These are phyloP conservation scores for Adoxophyes honmai DNA, from an alignment of 1,140 invertebrate species.

Conservation along the genomic window DNA sequence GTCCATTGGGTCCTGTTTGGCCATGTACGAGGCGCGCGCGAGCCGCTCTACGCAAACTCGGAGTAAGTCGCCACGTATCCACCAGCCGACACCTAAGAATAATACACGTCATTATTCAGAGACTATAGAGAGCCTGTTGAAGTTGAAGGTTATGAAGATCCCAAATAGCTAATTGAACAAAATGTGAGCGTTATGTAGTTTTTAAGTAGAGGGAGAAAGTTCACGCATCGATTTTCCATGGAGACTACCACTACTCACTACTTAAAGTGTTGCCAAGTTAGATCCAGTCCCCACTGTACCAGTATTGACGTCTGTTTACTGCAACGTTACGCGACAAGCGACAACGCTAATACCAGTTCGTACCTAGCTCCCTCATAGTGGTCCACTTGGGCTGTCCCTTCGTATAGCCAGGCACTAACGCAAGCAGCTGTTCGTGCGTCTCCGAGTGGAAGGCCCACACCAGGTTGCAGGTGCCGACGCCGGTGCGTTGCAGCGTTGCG, in stretches of 20 bases:
- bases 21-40: constrained; percentile 94
- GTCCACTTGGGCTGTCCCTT: constrained; percentile 93
- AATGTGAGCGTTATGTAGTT: no score
- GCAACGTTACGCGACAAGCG: no score
- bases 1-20: constrained; percentile 96
- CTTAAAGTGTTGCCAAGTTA: no score
- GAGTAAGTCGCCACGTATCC: constrained; percentile 92
- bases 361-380: constrained; percentile 91
- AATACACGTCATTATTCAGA: not conserved
- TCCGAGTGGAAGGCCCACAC: constrained; percentile 99
- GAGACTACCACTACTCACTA: no score
- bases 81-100: constrained; percentile 93
- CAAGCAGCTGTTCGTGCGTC: constrained; percentile 95
- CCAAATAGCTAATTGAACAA: no score
- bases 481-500: constrained; percentile 90
- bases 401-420: constrained; percentile 91
- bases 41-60: constrained; percentile 94
- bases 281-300: no score
- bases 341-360: no score
- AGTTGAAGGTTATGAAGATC: no score
- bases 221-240: no score
- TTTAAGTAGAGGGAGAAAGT: no score
- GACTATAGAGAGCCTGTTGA: no score
- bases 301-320: no score
- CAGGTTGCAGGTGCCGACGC: constrained; percentile 94